Evolutionary conservation across 2,113 vertebrate species (phyloP), one percentile per base, ranked within the genome.

Genomic region (Ibidorhyncha struthersii): DNA sequence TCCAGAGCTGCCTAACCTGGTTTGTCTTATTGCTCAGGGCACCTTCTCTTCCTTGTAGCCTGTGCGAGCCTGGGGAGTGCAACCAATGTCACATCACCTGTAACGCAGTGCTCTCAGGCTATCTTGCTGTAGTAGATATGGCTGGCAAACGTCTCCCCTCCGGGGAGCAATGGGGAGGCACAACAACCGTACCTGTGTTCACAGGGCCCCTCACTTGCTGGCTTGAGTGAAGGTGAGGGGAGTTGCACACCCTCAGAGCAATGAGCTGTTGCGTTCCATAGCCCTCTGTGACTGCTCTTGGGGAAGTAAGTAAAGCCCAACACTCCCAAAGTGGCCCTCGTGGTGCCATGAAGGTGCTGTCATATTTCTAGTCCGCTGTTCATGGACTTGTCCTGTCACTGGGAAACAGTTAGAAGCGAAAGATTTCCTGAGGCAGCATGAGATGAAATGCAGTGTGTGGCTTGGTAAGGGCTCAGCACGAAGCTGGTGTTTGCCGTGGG

Each of bases 301-400:
- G 55, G 67, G 47, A 36, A 43, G 34, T 23, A 55, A 65, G 20
- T 12, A 53, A 43, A 87, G 36, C 43, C 69, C 43, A 26, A 38
- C 58, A 3, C 36, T 58, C 62, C 72, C 32, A 13, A 34, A 69
- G 69, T 4, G 3, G 25, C 63, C 61, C n/a, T 32, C 0, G 0
- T n/a, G 69, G 72, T 61, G 22, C 55, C 0, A 0, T 12, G 12
- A 36, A 38, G 78, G 36, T 90, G 87, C 58, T 90, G 45, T 73
- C n/a, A 11, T 21, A 59, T 43, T 30, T n/a, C 58, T 84, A 62
- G 43, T 26, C 45, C 2, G 0, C 29, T 23, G 45, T 23, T 70
- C 3, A 2, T 14, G 29, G 58, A 30, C 1, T 15, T 62, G 16
- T 27, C 45, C 50, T 85, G 73, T 58, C 81, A 19, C 32, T 63